Base-by-base conservation (phyloP, 2,797 vertebrate species). In the Myotis daubentonii region DNA sequence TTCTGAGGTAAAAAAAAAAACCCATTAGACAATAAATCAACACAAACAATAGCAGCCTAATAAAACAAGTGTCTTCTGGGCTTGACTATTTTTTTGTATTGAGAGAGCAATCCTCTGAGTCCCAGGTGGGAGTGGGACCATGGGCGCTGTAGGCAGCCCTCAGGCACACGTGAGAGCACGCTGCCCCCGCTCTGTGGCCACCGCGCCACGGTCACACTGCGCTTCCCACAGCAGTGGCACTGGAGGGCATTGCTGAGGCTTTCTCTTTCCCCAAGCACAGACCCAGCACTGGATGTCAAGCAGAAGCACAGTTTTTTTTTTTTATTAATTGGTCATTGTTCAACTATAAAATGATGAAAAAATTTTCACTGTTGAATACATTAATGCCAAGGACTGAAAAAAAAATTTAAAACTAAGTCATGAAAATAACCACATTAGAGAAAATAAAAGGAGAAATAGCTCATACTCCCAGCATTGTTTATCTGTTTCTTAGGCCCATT, bases 21-120 rank as follows among this genome's bases (percentile, higher is more conserved):
- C 51, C 66, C 68, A 74, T 10, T 30, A 36, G 51, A 87, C 68
- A 79, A 87, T 94, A 97, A 96, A 94, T 96, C 91, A 93, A 66
- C 83, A 93, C 1, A 20, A 94, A 62, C 66, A 89, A 82, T 38
- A 86, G 33, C 44, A 87, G 44, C 66, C 83, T 66, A 93, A 95
- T 62, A 80, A 93, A 91, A 90, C 33, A 85, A 89, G 55, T 93
- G 80, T 70, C 62, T 91, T 84, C 80, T 51, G 75, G 55, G 33
- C 68, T 94, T 89, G 53, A 89, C 89, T 79, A 76, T 47, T 94
- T 94, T 85, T 85, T 71, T 57, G 23, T 47, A 80, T 36, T 44
- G 71, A 91, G 72, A 75, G 82, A 93, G 49, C 47, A 86, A 93
- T 87, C 83, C 76, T 55, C 17, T 8, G 11, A 10, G 85, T 87